Evolutionary conservation across 2,888 invertebrate genomes (phyloP), one percentile per base, ranked within the genome.

Genomic region (Cheilosia grossa): DNA sequence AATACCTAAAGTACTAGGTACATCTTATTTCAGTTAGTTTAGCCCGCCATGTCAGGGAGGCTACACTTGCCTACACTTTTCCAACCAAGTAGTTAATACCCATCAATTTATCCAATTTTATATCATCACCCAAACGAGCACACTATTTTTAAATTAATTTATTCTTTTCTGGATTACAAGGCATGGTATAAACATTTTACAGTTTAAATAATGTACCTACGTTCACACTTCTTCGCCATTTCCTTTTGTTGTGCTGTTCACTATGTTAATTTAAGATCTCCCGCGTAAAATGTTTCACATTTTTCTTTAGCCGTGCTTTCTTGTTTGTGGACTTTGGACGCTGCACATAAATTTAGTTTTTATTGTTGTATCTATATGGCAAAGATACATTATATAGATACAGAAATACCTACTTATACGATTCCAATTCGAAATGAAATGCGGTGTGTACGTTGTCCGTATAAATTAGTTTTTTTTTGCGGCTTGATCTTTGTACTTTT

Each of bases 281-380:
- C 47, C 47, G 47, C 19, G 17, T 17, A 47, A 33, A 27, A 24
- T 42, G 13, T 24, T 44, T 61, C 9, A 27, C 24, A 6, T 40
- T 64, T 66, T 44, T 30, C 24, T 67, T 56, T 42, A 13, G 19
- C 37, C 53, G n/a, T 6, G 56, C 30, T 19, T 27, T 54, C 30
- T 27, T 42, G 42, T 37, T 44, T 17, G 21, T 56, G 69, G 69
- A 69, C 69, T 69, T 69, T 69, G 69, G 19, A 69, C 69, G 30
- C 27, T 56, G 69, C 44, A 19, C 56, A 56, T 69, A 69, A 44
- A 69, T 58, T 69, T 15, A 49, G 21, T 21, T 24, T 66, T 66
- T 49, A 66, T 40, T 33, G 17, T 47, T 47, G 47, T 37, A 37
- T 49, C 15, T 7, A 64, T 49, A 53, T 21, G 51, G 15, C 2